These are phyloP conservation scores for Chelon labrosus DNA, from an alignment of 2,797 vertebrate species.

Conservation along the genomic window DNA sequence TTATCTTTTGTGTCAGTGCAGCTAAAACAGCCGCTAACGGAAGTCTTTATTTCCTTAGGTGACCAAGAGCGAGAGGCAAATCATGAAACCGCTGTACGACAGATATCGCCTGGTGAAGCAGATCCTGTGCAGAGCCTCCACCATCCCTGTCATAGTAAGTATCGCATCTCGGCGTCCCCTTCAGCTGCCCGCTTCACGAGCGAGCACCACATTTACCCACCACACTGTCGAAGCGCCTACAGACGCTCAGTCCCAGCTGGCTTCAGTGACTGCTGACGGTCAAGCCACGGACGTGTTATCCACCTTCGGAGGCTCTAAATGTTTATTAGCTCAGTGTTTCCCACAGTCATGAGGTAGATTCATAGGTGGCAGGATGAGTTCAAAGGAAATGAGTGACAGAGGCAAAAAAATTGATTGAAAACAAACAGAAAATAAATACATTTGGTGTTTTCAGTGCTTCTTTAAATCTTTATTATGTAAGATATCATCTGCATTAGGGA, in stretches of 20 bases:
- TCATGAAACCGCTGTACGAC: constrained; percentile 98
- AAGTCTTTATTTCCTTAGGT: constrained; percentile 82
- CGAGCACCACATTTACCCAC: constrained; percentile 1
- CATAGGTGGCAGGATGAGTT: constrained; percentile 45
- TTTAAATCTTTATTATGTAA: constrained; percentile 60
- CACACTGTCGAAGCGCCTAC: constrained; percentile 25
- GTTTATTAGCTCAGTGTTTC: constrained; percentile 64
- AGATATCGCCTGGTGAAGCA: constrained; percentile 97
- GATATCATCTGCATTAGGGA: constrained; percentile 47
- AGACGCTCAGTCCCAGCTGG: constrained; percentile 57
- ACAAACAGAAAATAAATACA: background rate
- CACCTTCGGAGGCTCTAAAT: constrained; percentile 42
- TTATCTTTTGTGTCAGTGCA: constrained; percentile 24
- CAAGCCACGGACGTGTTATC: constrained; percentile 35
- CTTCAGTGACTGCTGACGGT: constrained; percentile 40
- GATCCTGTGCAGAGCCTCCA: constrained; percentile 94
- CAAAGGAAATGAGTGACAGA: constrained; percentile 35
- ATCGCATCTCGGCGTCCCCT: background rate
- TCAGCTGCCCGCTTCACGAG: background rate
- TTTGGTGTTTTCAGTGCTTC: background rate
- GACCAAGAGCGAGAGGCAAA: constrained; percentile 92
- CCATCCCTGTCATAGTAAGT: constrained; percentile 97
- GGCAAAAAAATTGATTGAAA: background rate
- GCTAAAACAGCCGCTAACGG: constrained; percentile 32
- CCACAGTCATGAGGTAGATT: constrained; percentile 35